A percentile compares a stretch with the other conserved stretches of the same genome.
These are phyloP conservation scores for Bembecia ichneumoniformis DNA, from an alignment of 2,888 invertebrate species.

Conservation along the genomic window DNA sequence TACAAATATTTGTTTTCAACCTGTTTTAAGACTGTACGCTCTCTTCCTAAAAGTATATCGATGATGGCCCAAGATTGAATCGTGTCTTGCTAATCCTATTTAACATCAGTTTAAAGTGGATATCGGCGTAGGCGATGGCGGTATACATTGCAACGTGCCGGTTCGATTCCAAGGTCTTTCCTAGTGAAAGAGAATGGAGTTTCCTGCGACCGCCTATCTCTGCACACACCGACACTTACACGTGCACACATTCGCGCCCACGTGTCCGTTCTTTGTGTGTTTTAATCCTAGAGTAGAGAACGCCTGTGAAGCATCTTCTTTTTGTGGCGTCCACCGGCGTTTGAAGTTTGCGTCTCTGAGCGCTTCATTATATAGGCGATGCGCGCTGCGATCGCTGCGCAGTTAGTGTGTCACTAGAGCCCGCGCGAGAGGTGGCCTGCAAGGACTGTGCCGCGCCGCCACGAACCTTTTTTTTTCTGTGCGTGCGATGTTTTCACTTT, in stretches of 20 bases:
- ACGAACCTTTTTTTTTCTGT: conserved; percentile 62
- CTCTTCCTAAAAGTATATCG: not conserved
- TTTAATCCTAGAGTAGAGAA: conserved; percentile 62
- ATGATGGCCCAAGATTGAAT: not conserved
- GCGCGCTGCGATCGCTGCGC: conserved; percentile 62
- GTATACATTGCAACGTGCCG: conserved; percentile 71
- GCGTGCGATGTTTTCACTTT: conserved; percentile 73
- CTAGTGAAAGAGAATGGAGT: conserved; percentile 74
- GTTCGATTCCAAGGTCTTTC: conserved; percentile 73
- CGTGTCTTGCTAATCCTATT: conserved; percentile 31
- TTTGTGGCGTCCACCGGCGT: conserved; percentile 61
- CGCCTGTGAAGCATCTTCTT: conserved; percentile 65
- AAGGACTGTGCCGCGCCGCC: conserved; percentile 62
- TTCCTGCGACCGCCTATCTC: conserved; percentile 72
- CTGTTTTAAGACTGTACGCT: not conserved
- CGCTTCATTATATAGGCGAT: conserved; percentile 68
- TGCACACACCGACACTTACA: conserved; percentile 59
- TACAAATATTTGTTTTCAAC: conserved; percentile 31
- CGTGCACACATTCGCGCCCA: conserved; percentile 63
- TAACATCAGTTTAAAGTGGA: conserved; percentile 49
- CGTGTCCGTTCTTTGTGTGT: conserved; percentile 62
- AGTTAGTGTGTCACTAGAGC: conserved; percentile 70
- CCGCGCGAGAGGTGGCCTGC: conserved; percentile 68
- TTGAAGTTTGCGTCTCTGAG: conserved; percentile 56
- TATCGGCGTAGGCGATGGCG: conserved; percentile 68